phyloP scores from a whole-genome alignment of 2,113 vertebrate species.

The Hippoglossus stenolepis region DNA sequence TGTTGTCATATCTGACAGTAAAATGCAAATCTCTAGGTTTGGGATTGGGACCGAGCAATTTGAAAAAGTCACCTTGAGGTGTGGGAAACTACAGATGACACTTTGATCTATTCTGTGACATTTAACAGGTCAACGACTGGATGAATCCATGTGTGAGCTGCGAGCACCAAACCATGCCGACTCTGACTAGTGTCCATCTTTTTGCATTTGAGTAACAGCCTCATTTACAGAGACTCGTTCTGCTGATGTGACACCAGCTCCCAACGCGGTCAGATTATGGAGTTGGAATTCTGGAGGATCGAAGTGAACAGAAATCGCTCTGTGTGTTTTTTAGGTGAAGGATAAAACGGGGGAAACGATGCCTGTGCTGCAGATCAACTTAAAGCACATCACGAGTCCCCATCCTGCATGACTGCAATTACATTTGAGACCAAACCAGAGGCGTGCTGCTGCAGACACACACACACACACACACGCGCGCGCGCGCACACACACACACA shows the following conservation, averaged over 20 bases:
- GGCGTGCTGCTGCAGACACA: slow-evolving; percentile 29
- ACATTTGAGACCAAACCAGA: slow-evolving; percentile 41
- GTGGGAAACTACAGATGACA: not conserved
- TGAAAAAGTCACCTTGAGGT: not conserved
- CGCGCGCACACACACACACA: slow-evolving; percentile 11
- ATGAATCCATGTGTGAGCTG: not conserved
- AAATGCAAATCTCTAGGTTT: not conserved
- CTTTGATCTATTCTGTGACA: not conserved
- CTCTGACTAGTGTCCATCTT: not conserved
- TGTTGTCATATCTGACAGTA: not conserved
- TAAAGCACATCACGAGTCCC: slow-evolving; percentile 66
- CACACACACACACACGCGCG: slow-evolving; percentile 3
- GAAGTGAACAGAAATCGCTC: not conserved
- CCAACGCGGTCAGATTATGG: not conserved
- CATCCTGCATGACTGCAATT: slow-evolving; percentile 65
- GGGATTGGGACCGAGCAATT: not conserved
- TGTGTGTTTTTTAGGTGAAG: not conserved
- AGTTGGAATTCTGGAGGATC: not conserved
- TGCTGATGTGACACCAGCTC: not conserved
- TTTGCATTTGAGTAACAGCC: not conserved
- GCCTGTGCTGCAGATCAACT: slow-evolving; percentile 9
- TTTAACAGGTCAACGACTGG: not conserved
- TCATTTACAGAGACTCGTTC: not conserved
- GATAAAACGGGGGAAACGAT: not conserved
- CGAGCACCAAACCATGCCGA: not conserved